Evolutionary conservation across 2,888 invertebrate genomes (phyloP).

Genomic region (Andricus quercusramuli): DNA sequence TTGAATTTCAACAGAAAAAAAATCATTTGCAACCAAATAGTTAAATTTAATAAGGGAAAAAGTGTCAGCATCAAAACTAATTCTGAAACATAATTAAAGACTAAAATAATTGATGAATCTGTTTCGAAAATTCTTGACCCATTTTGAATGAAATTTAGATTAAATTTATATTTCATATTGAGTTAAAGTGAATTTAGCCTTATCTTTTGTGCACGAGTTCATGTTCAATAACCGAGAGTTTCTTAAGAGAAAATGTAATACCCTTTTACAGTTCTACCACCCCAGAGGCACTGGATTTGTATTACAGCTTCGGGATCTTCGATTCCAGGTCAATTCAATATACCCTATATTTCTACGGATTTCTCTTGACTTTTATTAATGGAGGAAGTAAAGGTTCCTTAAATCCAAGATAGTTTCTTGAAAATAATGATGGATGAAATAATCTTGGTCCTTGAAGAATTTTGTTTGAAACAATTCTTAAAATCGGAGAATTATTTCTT

Average conservation of each 20-base stretch:
- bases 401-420: neutral
- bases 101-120: too few relatives aligned
- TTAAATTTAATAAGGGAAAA: too few relatives aligned
- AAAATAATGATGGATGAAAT: neutral
- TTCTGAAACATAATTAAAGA: too few relatives aligned
- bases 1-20: too few relatives aligned
- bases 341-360: neutral
- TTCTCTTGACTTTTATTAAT: conserved; percentile 1
- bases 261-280: conserved; percentile 5
- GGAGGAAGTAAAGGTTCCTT: neutral
- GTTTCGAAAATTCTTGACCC: too few relatives aligned
- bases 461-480: neutral
- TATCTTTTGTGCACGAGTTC: neutral
- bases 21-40: too few relatives aligned
- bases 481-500: neutral
- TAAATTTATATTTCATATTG: neutral
- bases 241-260: neutral
- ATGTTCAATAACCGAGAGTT: neutral
- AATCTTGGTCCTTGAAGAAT: neutral
- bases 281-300: neutral
- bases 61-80: too few relatives aligned
- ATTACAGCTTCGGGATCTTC: neutral
- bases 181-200: neutral
- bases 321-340: conserved; percentile 14
- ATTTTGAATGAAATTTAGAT: neutral